These are phyloP conservation scores for Tenthredo livida DNA, from an alignment of 2,888 invertebrate genomes.

Conservation along the genomic window DNA sequence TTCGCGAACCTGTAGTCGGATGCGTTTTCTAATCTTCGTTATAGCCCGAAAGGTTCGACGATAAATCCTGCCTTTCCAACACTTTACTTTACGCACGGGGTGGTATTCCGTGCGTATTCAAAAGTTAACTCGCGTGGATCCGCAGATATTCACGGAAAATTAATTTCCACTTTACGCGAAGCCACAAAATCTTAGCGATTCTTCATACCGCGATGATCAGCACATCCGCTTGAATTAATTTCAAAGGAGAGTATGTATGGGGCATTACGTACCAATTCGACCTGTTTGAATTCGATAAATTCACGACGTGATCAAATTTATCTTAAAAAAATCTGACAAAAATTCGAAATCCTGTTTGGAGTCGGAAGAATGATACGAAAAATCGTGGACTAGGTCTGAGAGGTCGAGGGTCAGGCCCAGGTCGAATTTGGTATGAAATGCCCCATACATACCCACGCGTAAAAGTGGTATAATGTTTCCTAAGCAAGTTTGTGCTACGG, in stretches of 20 bases:
- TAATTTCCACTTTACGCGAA: background rate
- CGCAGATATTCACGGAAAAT: background rate
- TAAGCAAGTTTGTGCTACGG: background rate
- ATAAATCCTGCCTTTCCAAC: no score
- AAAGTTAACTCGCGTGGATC: background rate
- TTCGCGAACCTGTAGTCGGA: background rate
- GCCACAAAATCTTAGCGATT: background rate
- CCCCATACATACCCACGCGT: background rate
- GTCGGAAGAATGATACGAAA: no score
- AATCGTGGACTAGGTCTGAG: no score
- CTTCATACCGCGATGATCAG: background rate
- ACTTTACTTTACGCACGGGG: no score
- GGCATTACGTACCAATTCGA: background rate
- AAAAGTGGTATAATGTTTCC: slow-evolving; percentile 12
- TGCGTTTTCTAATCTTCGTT: background rate
- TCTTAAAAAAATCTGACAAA: no score
- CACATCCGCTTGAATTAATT: background rate
- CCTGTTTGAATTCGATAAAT: no score
- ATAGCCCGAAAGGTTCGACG: background rate
- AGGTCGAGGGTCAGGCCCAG: no score
- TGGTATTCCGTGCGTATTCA: background rate
- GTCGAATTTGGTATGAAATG: no score
- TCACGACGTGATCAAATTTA: no score
- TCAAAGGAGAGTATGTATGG: background rate
- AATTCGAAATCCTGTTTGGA: no score